Conservation (phyloP, 64 coral and sea anemone species). For the Platygyra sinensis region DNA sequence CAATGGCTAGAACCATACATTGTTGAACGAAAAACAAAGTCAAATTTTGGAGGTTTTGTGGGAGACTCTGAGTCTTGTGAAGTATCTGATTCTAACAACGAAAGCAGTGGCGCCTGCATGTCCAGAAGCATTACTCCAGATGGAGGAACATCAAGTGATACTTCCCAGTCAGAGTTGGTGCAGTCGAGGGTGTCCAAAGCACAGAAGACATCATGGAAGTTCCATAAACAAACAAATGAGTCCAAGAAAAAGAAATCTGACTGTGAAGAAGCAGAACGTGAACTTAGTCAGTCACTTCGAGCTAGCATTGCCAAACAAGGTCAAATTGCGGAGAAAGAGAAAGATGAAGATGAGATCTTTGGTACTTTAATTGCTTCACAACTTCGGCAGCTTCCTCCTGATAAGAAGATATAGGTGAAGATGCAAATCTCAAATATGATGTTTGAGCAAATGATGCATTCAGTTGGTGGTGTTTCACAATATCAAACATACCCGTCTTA, state of each 20-base stretch:
- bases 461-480: too few species aligned
- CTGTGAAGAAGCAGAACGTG: constrained; percentile 56
- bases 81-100: constrained; percentile 37
- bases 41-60: not conserved
- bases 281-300: constrained; percentile 39
- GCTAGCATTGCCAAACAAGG: constrained; percentile 51
- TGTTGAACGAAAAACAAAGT: constrained; percentile 26
- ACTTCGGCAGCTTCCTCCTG: constrained; percentile 43
- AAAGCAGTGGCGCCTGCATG: constrained; percentile 44
- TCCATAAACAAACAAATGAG: too few species aligned
- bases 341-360: constrained; percentile 71
- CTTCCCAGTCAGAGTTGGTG: too few species aligned
- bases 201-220: too few species aligned
- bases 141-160: too few species aligned
- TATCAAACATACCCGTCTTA: too few species aligned
- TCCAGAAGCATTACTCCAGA: too few species aligned
- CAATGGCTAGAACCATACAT: constrained; percentile 50
- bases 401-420: constrained; percentile 54
- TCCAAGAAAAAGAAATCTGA: constrained; percentile 53
- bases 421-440: too few species aligned
- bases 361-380: constrained; percentile 61
- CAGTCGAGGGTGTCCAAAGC: too few species aligned
- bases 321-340: constrained; percentile 26
- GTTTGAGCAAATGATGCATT: too few species aligned
- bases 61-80: not conserved